Conservation (phyloP, 2,113 vertebrate genomes). For the Trichechus manatus region DNA sequence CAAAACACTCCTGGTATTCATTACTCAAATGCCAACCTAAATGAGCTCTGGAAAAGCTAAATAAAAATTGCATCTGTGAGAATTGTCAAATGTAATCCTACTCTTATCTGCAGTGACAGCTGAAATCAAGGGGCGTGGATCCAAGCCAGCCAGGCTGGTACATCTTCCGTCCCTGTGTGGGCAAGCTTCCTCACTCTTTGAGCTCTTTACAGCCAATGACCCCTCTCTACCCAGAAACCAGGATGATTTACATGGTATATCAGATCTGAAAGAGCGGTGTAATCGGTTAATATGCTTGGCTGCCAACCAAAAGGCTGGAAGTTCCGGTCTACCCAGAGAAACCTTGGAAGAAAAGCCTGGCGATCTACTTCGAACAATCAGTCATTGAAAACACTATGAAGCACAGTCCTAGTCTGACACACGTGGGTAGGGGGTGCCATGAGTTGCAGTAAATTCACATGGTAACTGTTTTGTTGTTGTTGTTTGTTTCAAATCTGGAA, state of each 20-base stretch:
- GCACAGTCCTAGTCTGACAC: neutral
- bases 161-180: fast-evolving
- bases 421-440: neutral
- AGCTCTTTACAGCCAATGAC: neutral
- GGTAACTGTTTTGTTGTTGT: neutral
- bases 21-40: constrained; percentile 48
- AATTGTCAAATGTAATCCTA: neutral
- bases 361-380: neutral
- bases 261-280: neutral
- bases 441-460: neutral
- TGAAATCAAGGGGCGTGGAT: neutral
- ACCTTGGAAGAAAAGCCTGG: neutral
- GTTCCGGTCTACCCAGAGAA: neutral
- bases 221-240: neutral
- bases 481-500: neutral
- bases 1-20: neutral
- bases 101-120: constrained; percentile 2
- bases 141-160: neutral
- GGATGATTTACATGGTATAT: neutral
- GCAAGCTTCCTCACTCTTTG: neutral
- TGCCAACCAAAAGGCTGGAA: neutral
- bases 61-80: constrained; percentile 42
- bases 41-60: constrained; percentile 39
- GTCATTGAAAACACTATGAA: neutral
- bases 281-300: neutral